Conservation (phyloP, 2,113 vertebrate species). For the Vombatus ursinus region DNA sequence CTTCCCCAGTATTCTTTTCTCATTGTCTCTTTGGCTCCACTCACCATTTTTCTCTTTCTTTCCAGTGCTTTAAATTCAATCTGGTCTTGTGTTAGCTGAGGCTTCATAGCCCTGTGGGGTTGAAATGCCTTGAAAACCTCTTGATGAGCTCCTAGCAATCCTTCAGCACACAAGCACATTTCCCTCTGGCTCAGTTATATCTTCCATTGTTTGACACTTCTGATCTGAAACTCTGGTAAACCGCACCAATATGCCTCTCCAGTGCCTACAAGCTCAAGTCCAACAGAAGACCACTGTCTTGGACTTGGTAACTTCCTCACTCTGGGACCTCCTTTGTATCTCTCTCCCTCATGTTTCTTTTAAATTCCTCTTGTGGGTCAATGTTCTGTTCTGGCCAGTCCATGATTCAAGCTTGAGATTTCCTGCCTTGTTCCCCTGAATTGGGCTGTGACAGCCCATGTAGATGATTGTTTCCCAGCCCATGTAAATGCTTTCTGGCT, state of each 20-base stretch:
- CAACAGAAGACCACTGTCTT: not conserved
- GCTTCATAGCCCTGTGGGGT: not conserved
- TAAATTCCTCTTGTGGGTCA: not conserved
- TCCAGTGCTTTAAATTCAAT: not conserved
- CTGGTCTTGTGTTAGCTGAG: not conserved
- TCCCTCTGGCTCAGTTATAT: not conserved
- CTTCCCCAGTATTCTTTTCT: not conserved
- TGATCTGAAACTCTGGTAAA: not conserved
- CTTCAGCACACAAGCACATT: not conserved
- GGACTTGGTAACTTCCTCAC: not conserved
- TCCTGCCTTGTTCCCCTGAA: not conserved
- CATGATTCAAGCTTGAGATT: not conserved
- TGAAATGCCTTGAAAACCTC: not conserved
- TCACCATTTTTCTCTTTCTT: not conserved
- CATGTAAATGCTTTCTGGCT: slow-evolving; percentile 12
- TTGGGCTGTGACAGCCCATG: not conserved
- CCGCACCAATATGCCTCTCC: not conserved
- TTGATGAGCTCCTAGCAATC: not conserved
- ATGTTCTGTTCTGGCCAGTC: not conserved
- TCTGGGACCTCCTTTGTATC: not conserved
- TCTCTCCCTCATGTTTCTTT: not conserved
- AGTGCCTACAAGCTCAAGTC: not conserved
- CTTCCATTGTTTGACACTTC: not conserved
- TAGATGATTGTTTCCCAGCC: not conserved
- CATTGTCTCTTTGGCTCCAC: not conserved